Conservation (phyloP, 2,797 vertebrate species). For the Clamator glandarius region DNA sequence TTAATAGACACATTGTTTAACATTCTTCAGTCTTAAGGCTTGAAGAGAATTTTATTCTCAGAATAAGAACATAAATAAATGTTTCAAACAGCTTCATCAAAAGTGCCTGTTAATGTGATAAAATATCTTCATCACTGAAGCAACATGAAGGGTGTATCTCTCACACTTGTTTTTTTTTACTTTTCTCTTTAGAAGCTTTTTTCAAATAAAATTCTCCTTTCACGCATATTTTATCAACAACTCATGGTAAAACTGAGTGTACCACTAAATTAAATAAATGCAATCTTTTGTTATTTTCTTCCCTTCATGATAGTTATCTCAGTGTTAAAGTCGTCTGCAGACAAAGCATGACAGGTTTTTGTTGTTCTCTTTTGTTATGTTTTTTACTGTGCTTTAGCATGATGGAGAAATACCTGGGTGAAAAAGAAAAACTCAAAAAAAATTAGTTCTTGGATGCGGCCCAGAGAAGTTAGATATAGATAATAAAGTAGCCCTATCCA, state of each 20-base stretch:
- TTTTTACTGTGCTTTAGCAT: background rate
- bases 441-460: background rate
- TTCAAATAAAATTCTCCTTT: background rate
- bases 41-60: background rate
- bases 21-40: background rate
- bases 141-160: background rate
- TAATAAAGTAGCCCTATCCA: background rate
- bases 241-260: background rate
- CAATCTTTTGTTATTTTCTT: background rate
- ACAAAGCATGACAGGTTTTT: background rate
- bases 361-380: background rate
- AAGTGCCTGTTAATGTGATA: background rate
- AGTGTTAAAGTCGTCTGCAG: background rate
- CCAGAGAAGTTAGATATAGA: background rate
- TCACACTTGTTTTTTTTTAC: accelerated
- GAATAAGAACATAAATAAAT: background rate
- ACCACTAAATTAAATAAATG: background rate
- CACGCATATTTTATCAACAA: background rate
- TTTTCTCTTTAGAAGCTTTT: background rate
- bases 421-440: background rate
- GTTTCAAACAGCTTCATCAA: background rate
- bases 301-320: background rate
- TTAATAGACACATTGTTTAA: background rate
- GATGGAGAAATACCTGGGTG: background rate
- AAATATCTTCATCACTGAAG: background rate